Conservation (phyloP, 2,888 invertebrate genomes). For the Cephus pygmeus region DNA sequence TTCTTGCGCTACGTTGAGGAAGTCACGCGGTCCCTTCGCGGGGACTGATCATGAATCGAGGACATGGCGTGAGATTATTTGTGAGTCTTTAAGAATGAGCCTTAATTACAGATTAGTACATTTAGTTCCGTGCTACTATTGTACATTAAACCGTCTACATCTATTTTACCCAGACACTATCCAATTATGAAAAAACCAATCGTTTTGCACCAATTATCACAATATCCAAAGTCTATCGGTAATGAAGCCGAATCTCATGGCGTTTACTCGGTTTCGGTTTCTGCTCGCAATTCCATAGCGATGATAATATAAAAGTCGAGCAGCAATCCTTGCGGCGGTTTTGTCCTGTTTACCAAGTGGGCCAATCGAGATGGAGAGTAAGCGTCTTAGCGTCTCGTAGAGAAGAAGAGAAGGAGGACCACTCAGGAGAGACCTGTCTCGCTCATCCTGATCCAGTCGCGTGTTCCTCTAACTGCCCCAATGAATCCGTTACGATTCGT, state of each 20-base stretch:
- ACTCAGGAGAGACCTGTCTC: not conserved
- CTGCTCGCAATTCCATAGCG: slow-evolving; percentile 2
- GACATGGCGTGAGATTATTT: not conserved
- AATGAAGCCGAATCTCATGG: not conserved
- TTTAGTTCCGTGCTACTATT: not conserved
- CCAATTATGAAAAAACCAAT: not conserved
- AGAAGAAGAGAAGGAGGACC: not conserved
- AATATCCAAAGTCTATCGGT: not conserved
- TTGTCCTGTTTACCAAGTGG: slow-evolving; percentile 65
- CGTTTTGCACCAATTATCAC: not conserved
- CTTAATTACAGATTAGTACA: not conserved
- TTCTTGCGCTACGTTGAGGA: slow-evolving; percentile 45
- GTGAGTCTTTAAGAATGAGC: not conserved
- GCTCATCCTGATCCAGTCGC: not conserved
- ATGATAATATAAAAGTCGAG: slow-evolving; percentile 40
- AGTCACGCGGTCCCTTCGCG: slow-evolving; percentile 40
- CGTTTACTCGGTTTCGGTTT: slow-evolving; percentile 27
- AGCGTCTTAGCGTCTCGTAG: slow-evolving; percentile 17
- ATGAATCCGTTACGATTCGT: slow-evolving; percentile 19
- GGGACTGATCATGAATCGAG: not conserved
- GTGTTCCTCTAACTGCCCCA: slow-evolving; percentile 18
- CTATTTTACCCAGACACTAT: not conserved
- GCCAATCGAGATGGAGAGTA: slow-evolving; percentile 66
- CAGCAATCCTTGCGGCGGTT: slow-evolving; percentile 48
- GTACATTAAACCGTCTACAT: not conserved